Conservation (phyloP, 2,888 invertebrate genomes). For the Phrixothrix hirtus region DNA sequence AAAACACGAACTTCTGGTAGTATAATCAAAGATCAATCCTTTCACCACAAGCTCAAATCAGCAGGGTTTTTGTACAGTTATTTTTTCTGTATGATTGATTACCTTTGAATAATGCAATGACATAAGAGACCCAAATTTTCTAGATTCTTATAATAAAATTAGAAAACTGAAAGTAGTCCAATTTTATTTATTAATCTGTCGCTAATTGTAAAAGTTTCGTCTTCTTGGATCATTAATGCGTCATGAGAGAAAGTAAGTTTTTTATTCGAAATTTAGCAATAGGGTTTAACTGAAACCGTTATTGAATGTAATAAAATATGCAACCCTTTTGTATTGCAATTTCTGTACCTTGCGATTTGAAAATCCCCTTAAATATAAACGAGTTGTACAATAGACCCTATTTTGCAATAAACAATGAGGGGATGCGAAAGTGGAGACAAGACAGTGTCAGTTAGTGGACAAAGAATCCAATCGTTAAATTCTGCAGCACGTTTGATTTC, state of each 20-base stretch:
- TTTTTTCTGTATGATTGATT: slow-evolving; percentile 14
- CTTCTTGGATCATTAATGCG: no score
- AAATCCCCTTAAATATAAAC: slow-evolving; percentile 25
- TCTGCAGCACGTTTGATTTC: slow-evolving; percentile 42
- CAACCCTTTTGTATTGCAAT: slow-evolving; percentile 4
- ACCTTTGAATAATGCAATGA: slow-evolving; percentile 5
- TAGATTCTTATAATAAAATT: slow-evolving; percentile 5
- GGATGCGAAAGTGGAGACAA: slow-evolving; percentile 35
- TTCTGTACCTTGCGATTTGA: slow-evolving; percentile 9
- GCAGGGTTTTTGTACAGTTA: slow-evolving; percentile 21
- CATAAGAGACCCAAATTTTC: slow-evolving; percentile 11
- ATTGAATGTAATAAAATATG: not conserved
- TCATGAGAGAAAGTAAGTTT: no score
- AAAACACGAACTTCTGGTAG: slow-evolving; percentile 15
- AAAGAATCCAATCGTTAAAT: slow-evolving; percentile 42
- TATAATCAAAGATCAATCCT: slow-evolving; percentile 21
- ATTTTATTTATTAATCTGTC: slow-evolving; percentile 5
- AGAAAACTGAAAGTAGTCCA: slow-evolving; percentile 9
- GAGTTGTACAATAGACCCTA: slow-evolving; percentile 32
- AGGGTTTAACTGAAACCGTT: slow-evolving; percentile 16
- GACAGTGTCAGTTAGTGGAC: slow-evolving; percentile 36
- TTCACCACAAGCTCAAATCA: slow-evolving; percentile 18
- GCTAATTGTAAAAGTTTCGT: slow-evolving; percentile 5
- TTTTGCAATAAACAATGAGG: slow-evolving; percentile 39
- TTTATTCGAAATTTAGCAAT: no score